These are phyloP conservation scores for Pogonophryne albipinna DNA, from an alignment of 2,797 vertebrate genomes.

Conservation along the genomic window DNA sequence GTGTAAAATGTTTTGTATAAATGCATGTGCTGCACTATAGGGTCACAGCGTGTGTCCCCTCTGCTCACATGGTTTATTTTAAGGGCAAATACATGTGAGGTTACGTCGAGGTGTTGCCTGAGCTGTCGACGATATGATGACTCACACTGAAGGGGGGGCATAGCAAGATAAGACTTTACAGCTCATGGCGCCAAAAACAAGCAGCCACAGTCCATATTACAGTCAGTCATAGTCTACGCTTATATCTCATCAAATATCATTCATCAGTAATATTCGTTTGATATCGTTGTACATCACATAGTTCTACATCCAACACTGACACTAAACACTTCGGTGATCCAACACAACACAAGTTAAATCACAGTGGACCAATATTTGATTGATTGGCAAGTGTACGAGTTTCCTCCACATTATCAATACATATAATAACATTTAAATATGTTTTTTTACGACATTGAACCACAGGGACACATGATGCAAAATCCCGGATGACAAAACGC, in stretches of 20 bases:
- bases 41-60: neutral
- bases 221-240: neutral
- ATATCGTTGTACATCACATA: neutral
- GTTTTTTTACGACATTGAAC: neutral
- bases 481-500: neutral
- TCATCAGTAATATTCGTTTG: neutral
- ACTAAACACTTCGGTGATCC: neutral
- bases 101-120: conserved; percentile 51
- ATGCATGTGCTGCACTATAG: neutral
- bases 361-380: neutral
- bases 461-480: conserved; percentile 11
- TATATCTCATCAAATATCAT: neutral
- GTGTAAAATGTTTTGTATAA: neutral
- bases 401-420: neutral
- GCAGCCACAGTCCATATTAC: conserved; percentile 2
- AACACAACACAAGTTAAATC: neutral
- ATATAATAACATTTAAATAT: neutral
- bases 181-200: conserved; percentile 26
- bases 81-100: conserved; percentile 30
- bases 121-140: conserved; percentile 50
- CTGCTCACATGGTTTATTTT: conserved; percentile 3
- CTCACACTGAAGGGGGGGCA: conserved; percentile 50
- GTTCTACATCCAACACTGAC: neutral
- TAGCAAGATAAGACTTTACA: conserved; percentile 25
- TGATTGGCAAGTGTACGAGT: neutral